Evolutionary conservation across 2,113 vertebrate species (phyloP).

Genomic region (Camelus bactrianus): DNA sequence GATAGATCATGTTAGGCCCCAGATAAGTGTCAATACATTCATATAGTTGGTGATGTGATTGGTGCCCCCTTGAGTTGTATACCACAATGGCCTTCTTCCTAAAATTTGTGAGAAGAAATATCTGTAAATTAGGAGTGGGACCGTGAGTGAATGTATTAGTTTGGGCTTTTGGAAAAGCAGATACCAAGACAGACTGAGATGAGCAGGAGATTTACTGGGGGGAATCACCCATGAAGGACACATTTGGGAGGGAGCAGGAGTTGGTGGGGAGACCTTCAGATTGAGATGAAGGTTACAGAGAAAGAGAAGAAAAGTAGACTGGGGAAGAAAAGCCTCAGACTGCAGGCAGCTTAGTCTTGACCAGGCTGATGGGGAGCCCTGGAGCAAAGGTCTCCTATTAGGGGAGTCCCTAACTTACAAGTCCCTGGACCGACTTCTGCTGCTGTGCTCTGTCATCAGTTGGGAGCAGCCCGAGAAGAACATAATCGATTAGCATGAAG

Average conservation of each 20-base stretch:
- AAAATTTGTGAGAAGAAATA: not conserved
- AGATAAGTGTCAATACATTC: not conserved
- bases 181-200: not conserved
- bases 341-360: not conserved
- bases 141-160: not conserved
- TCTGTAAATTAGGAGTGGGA: not conserved
- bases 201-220: not conserved
- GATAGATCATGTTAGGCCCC: too few relatives aligned
- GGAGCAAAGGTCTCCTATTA: not conserved
- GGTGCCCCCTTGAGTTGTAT: not conserved
- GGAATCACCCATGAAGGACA: not conserved
- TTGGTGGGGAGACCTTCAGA: not conserved
- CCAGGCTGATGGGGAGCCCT: not conserved
- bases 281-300: not conserved
- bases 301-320: not conserved
- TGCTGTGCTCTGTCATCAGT: not conserved
- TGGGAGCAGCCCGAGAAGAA: not conserved
- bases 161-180: not conserved
- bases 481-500: not conserved
- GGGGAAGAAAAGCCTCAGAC: not conserved
- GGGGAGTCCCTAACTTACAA: not conserved
- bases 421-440: not conserved
- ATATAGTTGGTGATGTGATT: not conserved
- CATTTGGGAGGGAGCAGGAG: not conserved
- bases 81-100: not conserved